Percentiles rank a stretch among this genome's conserved stretches.
Conservation (phyloP, 2,797 vertebrate genomes). For the Urocyon cinereoargenteus region DNA sequence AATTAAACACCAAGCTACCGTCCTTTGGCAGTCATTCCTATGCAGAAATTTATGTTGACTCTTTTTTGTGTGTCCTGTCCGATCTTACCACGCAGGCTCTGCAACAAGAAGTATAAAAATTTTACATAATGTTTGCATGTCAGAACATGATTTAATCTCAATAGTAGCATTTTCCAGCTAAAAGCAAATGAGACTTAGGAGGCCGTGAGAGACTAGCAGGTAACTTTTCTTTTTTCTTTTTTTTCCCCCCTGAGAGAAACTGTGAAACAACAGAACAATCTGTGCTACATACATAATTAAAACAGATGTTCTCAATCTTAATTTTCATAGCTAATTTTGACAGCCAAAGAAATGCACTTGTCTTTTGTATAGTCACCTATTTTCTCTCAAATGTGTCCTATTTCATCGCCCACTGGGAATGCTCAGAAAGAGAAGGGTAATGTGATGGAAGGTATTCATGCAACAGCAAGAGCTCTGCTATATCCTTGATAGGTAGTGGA, state of each 20-base stretch:
- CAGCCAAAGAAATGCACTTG: slow-evolving; percentile 72
- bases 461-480: neutral
- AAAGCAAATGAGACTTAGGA: slow-evolving; percentile 41
- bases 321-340: slow-evolving; percentile 79
- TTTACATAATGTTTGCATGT: neutral
- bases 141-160: slow-evolving; percentile 29
- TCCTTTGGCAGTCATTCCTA: neutral
- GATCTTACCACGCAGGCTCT: neutral
- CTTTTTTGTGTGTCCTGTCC: neutral
- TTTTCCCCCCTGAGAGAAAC: neutral
- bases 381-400: slow-evolving; percentile 66
- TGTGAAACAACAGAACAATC: slow-evolving; percentile 76
- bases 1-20: neutral
- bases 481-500: neutral
- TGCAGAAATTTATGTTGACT: slow-evolving; percentile 12
- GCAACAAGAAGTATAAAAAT: neutral
- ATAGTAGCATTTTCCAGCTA: neutral
- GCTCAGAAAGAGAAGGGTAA: slow-evolving; percentile 38
- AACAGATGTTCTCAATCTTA: slow-evolving; percentile 77
- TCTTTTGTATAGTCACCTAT: slow-evolving; percentile 68
- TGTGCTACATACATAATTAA: slow-evolving; percentile 74
- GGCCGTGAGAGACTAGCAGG: neutral
- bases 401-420: slow-evolving; percentile 48
- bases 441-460: neutral
- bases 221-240: slow-evolving; percentile 1